Conservation (phyloP, 2,797 vertebrate species). For the Eutrigla gurnardus region DNA sequence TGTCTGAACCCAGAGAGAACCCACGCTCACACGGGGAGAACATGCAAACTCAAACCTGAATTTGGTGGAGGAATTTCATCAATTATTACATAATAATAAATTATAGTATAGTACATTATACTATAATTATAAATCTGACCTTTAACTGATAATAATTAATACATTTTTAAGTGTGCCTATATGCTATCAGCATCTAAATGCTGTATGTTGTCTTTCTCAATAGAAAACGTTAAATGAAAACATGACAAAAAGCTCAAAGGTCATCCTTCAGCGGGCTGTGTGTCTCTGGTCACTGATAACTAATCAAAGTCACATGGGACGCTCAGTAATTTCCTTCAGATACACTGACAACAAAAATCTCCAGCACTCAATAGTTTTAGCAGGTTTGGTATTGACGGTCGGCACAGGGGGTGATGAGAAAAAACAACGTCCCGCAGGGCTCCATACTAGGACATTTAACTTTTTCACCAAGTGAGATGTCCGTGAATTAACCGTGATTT, state of each 20-base stretch:
- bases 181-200: not conserved
- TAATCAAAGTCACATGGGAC: slow-evolving; percentile 36
- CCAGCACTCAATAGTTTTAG: slow-evolving; percentile 19
- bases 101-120: too few species aligned
- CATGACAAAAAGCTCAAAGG: slow-evolving; percentile 16
- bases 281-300: slow-evolving; percentile 15
- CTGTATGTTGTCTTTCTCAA: not conserved
- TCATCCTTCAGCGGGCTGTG: not conserved
- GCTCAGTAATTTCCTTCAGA: slow-evolving; percentile 39
- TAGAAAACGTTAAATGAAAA: slow-evolving; percentile 8
- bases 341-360: slow-evolving; percentile 5
- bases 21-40: too few species aligned
- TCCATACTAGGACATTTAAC: slow-evolving; percentile 30
- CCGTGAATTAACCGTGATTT: slow-evolving; percentile 52
- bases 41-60: too few species aligned
- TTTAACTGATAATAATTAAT: too few species aligned
- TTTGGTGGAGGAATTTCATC: too few species aligned
- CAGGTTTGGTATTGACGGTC: slow-evolving; percentile 10
- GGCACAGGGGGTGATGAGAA: slow-evolving; percentile 13
- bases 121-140: too few species aligned
- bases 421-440: slow-evolving; percentile 26
- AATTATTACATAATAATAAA: too few species aligned
- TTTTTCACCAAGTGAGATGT: slow-evolving; percentile 32
- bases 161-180: too few species aligned
- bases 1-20: too few species aligned